Conservation (phyloP, 2,113 vertebrate species). For the Uropsilus gracilis region DNA sequence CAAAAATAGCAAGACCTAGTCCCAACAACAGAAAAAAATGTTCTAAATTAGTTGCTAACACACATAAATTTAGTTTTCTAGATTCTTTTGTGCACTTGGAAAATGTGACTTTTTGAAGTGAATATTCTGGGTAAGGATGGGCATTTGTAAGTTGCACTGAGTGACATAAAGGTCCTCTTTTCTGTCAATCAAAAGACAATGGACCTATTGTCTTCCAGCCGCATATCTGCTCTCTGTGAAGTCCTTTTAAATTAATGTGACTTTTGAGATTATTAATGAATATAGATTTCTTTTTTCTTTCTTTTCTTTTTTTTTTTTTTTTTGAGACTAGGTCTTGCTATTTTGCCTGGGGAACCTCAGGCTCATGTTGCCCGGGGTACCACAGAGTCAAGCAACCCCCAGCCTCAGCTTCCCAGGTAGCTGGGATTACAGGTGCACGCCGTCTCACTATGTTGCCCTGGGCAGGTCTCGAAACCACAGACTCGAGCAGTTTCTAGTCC, state of each 20-base stretch:
- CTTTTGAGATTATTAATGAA: constrained; percentile 15
- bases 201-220: background rate
- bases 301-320: too few species aligned
- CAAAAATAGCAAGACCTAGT: too few species aligned
- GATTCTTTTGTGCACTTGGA: background rate
- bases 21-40: too few species aligned
- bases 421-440: too few species aligned
- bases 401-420: too few species aligned
- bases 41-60: constrained; percentile 46
- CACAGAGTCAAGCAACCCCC: too few species aligned
- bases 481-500: too few species aligned
- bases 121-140: background rate
- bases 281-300: constrained; percentile 21
- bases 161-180: background rate
- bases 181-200: background rate
- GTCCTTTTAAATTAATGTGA: background rate
- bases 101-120: background rate
- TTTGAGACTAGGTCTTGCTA: too few species aligned
- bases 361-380: too few species aligned
- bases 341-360: too few species aligned
- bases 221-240: background rate
- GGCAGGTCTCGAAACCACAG: too few species aligned
- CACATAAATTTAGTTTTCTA: constrained; percentile 10
- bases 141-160: background rate
- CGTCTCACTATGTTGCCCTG: too few species aligned